Evolutionary conservation across 92 coral and sea anemone genomes (phyloP).

Genomic region (Parazoanthus darwini): DNA sequence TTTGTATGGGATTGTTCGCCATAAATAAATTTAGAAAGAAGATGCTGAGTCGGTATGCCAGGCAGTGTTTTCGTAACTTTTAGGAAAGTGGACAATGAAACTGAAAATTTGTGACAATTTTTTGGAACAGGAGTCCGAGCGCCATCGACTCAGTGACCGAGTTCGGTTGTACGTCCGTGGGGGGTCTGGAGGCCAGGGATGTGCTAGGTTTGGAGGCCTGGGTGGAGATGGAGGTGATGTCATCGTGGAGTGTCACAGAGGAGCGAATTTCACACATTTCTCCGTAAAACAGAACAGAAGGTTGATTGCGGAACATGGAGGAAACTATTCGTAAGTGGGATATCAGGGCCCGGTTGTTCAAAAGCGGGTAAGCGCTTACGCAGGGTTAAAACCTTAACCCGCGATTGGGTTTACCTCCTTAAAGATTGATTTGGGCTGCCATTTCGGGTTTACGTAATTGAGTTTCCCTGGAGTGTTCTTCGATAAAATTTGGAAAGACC

Average conservation of each 20-base stretch:
- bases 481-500: too few relatives aligned
- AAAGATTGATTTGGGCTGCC: too few relatives aligned
- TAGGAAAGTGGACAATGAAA: neutral
- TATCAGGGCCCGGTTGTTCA: neutral
- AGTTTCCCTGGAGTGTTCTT: too few relatives aligned
- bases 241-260: conserved; percentile 73
- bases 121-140: conserved; percentile 58
- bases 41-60: neutral
- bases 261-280: conserved; percentile 79
- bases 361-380: too few relatives aligned
- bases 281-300: conserved; percentile 87
- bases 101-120: neutral
- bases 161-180: conserved; percentile 89
- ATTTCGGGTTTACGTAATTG: too few relatives aligned
- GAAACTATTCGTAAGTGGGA: conserved; percentile 77
- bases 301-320: conserved; percentile 86
- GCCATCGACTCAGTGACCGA: conserved; percentile 74
- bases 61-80: neutral
- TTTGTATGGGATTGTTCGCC: too few relatives aligned
- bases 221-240: conserved; percentile 99
- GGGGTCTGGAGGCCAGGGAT: conserved; percentile 98
- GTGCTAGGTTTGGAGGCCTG: conserved; percentile 81
- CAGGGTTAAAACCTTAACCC: too few relatives aligned
- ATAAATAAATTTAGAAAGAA: too few relatives aligned
- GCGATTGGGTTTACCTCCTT: too few relatives aligned